Base-by-base conservation (phyloP, 2,888 invertebrate genomes). In the Steromphala cineraria region DNA sequence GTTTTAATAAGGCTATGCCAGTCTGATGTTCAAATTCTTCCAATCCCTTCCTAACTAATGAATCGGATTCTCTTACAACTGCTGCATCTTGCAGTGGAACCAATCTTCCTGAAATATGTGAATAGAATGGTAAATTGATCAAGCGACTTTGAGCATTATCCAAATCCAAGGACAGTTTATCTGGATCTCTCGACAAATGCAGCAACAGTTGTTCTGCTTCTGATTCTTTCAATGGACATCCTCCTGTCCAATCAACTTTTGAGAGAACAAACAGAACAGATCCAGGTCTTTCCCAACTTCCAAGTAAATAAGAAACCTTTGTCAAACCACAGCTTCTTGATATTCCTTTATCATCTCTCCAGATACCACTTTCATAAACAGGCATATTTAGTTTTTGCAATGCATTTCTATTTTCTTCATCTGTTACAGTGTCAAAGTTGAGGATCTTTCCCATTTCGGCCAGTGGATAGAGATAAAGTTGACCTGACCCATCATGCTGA, bases 181-280 rank as follows among this genome's bases (percentile, higher is more conserved):
- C 80, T 3, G 78, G 19, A 19, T 87, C 40, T 17, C 52, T 55
- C 17, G 55, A n/a, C 17, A 76, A 55, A 55, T 76, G 55, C n/a
- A 10, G 28, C 36, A 76, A 55, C 5, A 76, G 21, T 31, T 28
- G 19, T 24, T 40, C 71, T 36, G 71, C 71, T 3, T 71, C 71
- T 17, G 1, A 19, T 71, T 71, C 71, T n/a, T 31, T 31, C 17
- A 71, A 2, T 71, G 17, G 17, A 4, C 36, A 15, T 10, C 71
- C 28, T 36, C 40, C 17, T 17, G 40, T 36, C 28, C 15, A 19
- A 36, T 40, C 36, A 15, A 71, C 40, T 40, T 31, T 5, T 36
- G 71, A 71, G 10, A 71, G 31, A 36, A 36, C 71, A 71, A 71
- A 71, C 31, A 71, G 40, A n/a, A 71, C 4, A 19, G 71, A 19